Base-by-base conservation (phyloP, 2,113 vertebrate genomes). In the Eretmochelys imbricata region DNA sequence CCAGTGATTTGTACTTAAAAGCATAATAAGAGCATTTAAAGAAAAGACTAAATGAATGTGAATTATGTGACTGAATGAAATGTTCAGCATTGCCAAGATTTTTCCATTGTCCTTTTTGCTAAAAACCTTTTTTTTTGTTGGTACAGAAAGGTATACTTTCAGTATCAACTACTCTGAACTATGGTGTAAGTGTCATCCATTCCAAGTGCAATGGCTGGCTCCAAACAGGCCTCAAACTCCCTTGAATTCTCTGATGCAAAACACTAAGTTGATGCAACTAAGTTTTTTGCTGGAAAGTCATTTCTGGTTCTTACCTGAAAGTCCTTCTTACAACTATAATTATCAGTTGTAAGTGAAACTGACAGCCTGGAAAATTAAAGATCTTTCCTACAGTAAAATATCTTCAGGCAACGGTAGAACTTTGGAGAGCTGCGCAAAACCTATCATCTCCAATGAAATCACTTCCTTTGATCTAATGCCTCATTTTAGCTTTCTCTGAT, bases 321-420 rank as follows among this genome's bases (percentile, higher is more conserved):
- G 80, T 92, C 62, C 88, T 13, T 5, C 94, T 97, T 95, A 86
- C 25, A n/a, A 85, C 49, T 89, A 75, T 94, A 97, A 97, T 97
- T 96, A 97, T 95, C 89, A 93, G 38, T 89, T 92, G 96, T 96
- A 95, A 97, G n/a, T 88, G 90, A 92, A 97, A 87, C 92, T 94
- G 97, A 91, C 91, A 92, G 82, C 55, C 81, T 88, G 62, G 92
- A 95, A 97, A 94, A 1, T 0, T 85, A 75, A 92, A 91, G 76
- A 65, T 78, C 85, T 93, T 95, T 80, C 55, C 48, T 91, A 90
- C 85, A 91, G 95, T 96, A 87, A 95, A 97, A 96, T 46, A 14
- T 94, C 97, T 96, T 96, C 80, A 90, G 93, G 95, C n/a, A 1
- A 81, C 49, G 62, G 76, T 91, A 85, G 79, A 92, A 81, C 87